phyloP scores from a whole-genome alignment of 2,797 vertebrate genomes.

The Trachops cirrhosus region DNA sequence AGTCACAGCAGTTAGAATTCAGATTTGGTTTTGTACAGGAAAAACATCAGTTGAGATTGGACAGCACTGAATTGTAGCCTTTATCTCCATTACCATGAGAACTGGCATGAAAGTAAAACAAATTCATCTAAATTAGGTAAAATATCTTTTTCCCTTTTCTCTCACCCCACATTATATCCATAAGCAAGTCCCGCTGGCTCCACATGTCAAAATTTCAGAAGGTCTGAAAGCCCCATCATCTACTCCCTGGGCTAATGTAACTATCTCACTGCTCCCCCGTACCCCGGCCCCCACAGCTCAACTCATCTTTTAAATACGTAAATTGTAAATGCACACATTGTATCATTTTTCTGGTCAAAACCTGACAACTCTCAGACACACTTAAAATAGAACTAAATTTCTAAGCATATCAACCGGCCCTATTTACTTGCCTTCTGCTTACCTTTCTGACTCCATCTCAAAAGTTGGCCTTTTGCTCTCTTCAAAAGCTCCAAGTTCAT shows the following conservation, averaged over 20 bases:
- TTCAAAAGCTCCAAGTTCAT: not conserved
- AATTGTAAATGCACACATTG: not conserved
- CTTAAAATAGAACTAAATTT: not conserved
- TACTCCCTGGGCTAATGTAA: not conserved
- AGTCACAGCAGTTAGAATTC: not conserved
- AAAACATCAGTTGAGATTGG: not conserved
- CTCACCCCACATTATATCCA: not conserved
- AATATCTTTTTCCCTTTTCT: not conserved
- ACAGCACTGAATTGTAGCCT: not conserved
- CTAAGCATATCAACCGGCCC: not conserved
- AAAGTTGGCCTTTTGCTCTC: not conserved
- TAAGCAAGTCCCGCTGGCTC: not conserved
- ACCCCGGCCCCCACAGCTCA: not conserved
- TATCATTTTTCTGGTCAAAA: not conserved
- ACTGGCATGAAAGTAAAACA: constrained; percentile 17
- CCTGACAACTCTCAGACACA: not conserved
- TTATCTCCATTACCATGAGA: constrained; percentile 19
- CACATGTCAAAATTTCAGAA: not conserved
- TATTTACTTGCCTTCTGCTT: not conserved
- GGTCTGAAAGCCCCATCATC: not conserved
- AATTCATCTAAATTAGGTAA: constrained; percentile 13
- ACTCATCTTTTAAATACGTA: not conserved
- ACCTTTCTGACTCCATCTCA: not conserved
- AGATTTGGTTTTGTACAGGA: not conserved
- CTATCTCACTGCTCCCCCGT: not conserved